Evolutionary conservation across 2,797 vertebrate genomes (phyloP).

Genomic region (Myotis myotis): DNA sequence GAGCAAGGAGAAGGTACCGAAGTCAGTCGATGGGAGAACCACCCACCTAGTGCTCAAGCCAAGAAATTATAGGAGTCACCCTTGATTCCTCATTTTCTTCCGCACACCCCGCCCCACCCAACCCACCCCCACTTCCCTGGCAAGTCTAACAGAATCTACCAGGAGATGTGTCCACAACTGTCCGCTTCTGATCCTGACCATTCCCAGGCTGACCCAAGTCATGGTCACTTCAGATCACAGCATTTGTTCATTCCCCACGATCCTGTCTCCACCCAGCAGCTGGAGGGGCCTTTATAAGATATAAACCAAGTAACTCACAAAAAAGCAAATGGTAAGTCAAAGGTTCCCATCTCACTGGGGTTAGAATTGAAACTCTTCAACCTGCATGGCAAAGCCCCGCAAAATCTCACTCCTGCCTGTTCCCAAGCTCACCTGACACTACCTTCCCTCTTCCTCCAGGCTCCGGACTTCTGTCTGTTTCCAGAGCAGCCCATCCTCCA

Average conservation of each 20-base stretch:
- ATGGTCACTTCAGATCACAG: not conserved
- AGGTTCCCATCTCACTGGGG: not conserved
- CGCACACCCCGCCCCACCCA: not conserved
- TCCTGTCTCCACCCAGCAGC: not conserved
- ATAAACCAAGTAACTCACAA: not conserved
- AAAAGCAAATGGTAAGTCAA: not conserved
- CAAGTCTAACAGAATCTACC: not conserved
- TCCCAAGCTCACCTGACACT: not conserved
- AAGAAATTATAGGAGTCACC: not conserved
- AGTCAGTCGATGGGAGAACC: not conserved
- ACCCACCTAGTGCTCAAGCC: not conserved
- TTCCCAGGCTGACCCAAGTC: too few relatives aligned
- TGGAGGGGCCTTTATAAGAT: not conserved
- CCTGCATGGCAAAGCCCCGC: not conserved
- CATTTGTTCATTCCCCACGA: rapidly evolving
- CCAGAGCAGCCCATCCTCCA: not conserved
- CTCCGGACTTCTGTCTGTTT: not conserved
- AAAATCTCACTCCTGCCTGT: not conserved
- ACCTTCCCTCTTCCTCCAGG: not conserved
- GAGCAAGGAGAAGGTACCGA: not conserved
- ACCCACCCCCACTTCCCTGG: not conserved
- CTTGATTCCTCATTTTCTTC: not conserved
- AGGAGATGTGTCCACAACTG: not conserved
- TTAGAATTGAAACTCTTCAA: not conserved
- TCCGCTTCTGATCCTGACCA: not conserved